Evolutionary conservation across 1,140 invertebrate species (phyloP), one percentile per base, ranked within the genome.

Genomic region (Eciton burchellii): DNA sequence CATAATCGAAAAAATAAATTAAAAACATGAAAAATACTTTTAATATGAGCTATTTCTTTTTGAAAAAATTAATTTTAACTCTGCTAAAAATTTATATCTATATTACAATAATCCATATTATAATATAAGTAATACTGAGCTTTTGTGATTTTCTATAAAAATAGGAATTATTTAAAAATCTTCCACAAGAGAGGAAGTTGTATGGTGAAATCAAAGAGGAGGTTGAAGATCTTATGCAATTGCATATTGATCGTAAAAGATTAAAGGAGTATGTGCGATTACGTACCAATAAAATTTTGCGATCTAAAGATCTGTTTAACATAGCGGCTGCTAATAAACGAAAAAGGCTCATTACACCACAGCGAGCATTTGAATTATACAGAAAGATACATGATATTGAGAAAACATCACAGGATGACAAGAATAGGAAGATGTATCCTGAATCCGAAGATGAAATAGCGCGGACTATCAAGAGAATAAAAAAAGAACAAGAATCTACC

Each of bases 301-400:
- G 92, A 0, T 93, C 93, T 5, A 94, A 94, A 77, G 93, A 94
- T 89, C 89, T 94, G n/a, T 93, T 94, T 54, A 94, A 94, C 63
- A 93, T 94, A 70, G 93, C 92, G 0, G 93, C 93, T 6, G 92
- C 92, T 26, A 93, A 94, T 84, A 93, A 93, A 84, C 88, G 94
- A 84, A 89, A 94, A 84, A 74, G 92, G 49, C 91, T 95, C 93
- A 90, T 93, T 82, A 93, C 95, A 88, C 72, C 93, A 47, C 90
- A 95, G 92, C 83, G 95, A 90, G 84, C 95, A 66, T 92, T 95
- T 92, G 87, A 95, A 81, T 21, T 95, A 87, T 93, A 94, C 91
- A 87, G 94, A 89, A 85, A 94, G 83, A 88, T 95, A 87, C 84
- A 92, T 88, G 94, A 89, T 65, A 91, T 95, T 89, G 94, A 89